Evolutionary conservation across 30 jellyfish, hydroid and myxozoan genomes (phyloP), one percentile per base, ranked within the genome.

Genomic region (Clytia hemisphaerica): DNA sequence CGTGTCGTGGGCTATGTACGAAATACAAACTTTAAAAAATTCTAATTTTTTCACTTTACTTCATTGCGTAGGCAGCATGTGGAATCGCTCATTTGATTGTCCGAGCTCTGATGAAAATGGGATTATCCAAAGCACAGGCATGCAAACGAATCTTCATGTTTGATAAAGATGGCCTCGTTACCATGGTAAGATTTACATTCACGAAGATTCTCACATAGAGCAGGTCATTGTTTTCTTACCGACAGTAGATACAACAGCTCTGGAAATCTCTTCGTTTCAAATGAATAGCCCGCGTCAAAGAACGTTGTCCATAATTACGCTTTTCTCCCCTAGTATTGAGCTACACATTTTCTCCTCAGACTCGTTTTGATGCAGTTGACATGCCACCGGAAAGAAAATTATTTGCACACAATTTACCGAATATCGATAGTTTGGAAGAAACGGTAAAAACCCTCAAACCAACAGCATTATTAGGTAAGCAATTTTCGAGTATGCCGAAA

Each of bases 51-150:
- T n/a, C n/a, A n/a, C n/a, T n/a, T n/a, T n/a, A n/a, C n/a, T n/a
- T 24, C 33, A 16, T 40, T 47, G 58, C 7, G 15, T 61, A 87
- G 96, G 96, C 96, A 26, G 96, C 96, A 12, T 29, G 83, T 51
- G 96, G 96, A 19, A 87, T 87, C 48, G 96, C 94, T 4, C 65
- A 87, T 15, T 58, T 87, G 72, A 42, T 87, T 18, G 54, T 87
- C 30, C 83, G 72, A 24, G 96, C 96, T 6, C 45, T 87, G 79
- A 73, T 21, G 54, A 73, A 79, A 35, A 75, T 59, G 46, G 96
- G 96, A 4, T 36, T 79, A 6, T 38, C 92, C 4, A 24, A 38
- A 67, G 58, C 63, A 35, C 87, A 87, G 9, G 96, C 96, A 0
- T 55, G 61, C 2, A 45, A 65, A 26, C 72, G 59, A 19, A 59